A percentile compares a stretch with the other conserved stretches of the same genome.
phyloP scores from a whole-genome alignment of 2,113 vertebrate species.

The Lamprotornis superbus region DNA sequence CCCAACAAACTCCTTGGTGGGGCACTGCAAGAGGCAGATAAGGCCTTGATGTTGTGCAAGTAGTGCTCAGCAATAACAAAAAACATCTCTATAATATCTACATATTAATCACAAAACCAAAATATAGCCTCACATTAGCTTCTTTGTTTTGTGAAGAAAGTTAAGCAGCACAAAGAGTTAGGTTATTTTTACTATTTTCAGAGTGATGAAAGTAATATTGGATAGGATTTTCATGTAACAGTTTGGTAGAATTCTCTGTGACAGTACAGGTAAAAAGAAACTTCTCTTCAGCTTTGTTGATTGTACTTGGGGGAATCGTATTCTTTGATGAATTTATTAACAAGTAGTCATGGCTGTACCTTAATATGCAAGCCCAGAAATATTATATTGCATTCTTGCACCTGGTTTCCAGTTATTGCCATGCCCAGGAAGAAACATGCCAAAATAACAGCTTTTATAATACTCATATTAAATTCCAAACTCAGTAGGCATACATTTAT shows the following conservation, averaged over 20 bases:
- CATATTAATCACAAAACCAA: not conserved
- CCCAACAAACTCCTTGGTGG: not conserved
- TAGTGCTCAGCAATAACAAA: not conserved
- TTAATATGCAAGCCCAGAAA: not conserved
- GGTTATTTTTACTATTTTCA: not conserved
- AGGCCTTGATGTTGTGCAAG: not conserved
- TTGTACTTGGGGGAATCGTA: not conserved
- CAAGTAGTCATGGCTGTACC: not conserved
- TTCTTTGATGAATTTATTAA: not conserved
- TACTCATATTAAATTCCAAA: not conserved
- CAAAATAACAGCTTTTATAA: not conserved
- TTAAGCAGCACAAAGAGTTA: not conserved
- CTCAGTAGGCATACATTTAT: not conserved
- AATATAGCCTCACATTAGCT: too few species aligned
- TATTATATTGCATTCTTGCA: not conserved
- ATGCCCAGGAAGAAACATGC: not conserved
- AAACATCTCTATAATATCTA: not conserved
- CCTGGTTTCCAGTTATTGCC: not conserved
- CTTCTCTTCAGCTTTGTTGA: not conserved
- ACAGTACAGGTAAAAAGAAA: not conserved
- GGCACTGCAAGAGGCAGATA: not conserved
- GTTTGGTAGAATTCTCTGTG: not conserved
- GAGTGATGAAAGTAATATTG: not conserved
- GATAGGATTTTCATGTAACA: not conserved
- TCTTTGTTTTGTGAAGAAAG: not conserved